phyloP scores from a whole-genome alignment of 1,140 invertebrate genomes.

The Ditylenchus dipsaci region DNA sequence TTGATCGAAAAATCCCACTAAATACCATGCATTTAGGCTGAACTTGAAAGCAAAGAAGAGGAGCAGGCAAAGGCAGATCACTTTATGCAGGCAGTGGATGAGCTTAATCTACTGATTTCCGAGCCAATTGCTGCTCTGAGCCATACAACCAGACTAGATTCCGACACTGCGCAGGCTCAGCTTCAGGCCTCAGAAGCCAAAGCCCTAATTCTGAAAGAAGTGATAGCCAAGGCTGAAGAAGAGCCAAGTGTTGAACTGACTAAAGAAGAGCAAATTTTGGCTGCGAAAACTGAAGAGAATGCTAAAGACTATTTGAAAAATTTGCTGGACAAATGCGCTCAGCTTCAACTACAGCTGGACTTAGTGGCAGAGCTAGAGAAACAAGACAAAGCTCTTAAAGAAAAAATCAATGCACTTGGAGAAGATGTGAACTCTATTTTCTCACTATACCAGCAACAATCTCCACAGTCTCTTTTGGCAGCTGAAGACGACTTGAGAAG shows the following conservation, averaged over 20 bases:
- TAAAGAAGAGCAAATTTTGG: slow-evolving; percentile 7
- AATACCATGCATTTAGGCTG: background rate
- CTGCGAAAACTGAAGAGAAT: slow-evolving; percentile 2
- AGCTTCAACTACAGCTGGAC: slow-evolving; percentile 18
- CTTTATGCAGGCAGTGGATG: background rate
- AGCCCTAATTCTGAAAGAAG: background rate
- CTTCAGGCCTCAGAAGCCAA: background rate
- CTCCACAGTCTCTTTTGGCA: background rate
- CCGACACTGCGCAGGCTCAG: background rate
- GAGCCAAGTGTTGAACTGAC: background rate
- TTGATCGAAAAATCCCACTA: background rate
- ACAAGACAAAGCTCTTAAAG: background rate
- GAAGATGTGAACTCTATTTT: background rate
- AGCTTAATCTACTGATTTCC: background rate
- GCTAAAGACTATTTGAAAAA: slow-evolving; percentile 10
- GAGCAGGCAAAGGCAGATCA: background rate
- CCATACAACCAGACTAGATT: too few relatives aligned
- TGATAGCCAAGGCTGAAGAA: background rate
- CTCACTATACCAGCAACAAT: background rate
- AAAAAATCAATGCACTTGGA: slow-evolving; percentile 6
- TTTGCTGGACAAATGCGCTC: slow-evolving; percentile 1
- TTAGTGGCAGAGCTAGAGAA: slow-evolving; percentile 12
- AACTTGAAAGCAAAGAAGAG: background rate
- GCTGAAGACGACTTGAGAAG: slow-evolving; percentile 16
- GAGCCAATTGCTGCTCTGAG: background rate